Evolutionary conservation across 2,113 vertebrate genomes (phyloP).

Genomic region (Gasterosteus aculeatus): DNA sequence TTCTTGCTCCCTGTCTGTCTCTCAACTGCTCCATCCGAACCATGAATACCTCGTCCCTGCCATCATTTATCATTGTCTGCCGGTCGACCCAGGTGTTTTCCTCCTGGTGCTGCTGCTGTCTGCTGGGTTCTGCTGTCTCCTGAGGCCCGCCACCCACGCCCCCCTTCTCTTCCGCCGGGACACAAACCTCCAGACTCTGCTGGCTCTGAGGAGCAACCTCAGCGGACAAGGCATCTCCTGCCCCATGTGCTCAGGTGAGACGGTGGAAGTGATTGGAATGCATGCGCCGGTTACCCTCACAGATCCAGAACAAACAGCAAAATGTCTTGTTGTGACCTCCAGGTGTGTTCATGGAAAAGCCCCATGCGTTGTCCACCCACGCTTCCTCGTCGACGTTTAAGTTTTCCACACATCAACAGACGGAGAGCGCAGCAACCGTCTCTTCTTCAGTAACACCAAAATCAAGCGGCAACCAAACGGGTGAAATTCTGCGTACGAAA

Average conservation of each 20-base stretch:
- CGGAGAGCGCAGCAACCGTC: slow-evolving; percentile 52
- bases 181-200: slow-evolving; percentile 95
- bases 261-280: neutral
- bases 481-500: slow-evolving; percentile 35
- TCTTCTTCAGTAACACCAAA: slow-evolving; percentile 24
- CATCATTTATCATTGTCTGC: slow-evolving; percentile 27
- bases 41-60: slow-evolving; percentile 30
- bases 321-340: slow-evolving; percentile 28
- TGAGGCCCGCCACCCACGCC: slow-evolving; percentile 92
- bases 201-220: slow-evolving; percentile 96
- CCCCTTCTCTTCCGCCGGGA: slow-evolving; percentile 91
- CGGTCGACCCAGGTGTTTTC: slow-evolving; percentile 84
- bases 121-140: slow-evolving; percentile 88
- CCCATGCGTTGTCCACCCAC: slow-evolving; percentile 86
- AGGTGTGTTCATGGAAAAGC: slow-evolving; percentile 99
- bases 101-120: slow-evolving; percentile 87
- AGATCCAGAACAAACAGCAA: neutral
- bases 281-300: neutral
- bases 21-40: slow-evolving; percentile 32
- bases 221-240: slow-evolving; percentile 97
- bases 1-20: slow-evolving; percentile 23
- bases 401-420: slow-evolving; percentile 77
- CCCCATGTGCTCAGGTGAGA: slow-evolving; percentile 94
- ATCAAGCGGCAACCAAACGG: slow-evolving; percentile 54
- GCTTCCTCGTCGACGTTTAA: slow-evolving; percentile 82